Evolutionary conservation across 2,113 vertebrate genomes (phyloP), one percentile per base, ranked within the genome.

Genomic region (Carollia perspicillata): DNA sequence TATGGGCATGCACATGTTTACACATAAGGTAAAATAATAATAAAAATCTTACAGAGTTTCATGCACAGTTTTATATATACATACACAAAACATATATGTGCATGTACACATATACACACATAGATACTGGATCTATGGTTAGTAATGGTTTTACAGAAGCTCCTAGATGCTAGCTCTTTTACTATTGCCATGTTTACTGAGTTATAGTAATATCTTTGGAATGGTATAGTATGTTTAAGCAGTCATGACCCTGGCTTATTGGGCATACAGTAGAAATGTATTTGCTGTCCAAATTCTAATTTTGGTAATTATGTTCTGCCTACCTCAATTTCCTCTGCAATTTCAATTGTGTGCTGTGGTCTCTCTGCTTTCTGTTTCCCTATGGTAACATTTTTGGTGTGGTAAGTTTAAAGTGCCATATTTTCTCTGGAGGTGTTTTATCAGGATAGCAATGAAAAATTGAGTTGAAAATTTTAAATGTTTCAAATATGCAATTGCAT

Each of bases 271-370:
- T 87, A 95, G 93, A 81, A 96, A 94, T 92, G 30, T 96, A 72
- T 80, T 97, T 97, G 69, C 85, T 89, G 74, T 94, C 96, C 94
- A 96, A 91, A 97, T 97, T 97, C 94, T 94, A 96, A 95, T 96
- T 96, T 96, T 79, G 40, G 18, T 94, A 94, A 95, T 97, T 96
- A 89, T n/a, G 68, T 83, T 91, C 77, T 94, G 53, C 65, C 84
- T 94, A 89, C 66, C 66, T 95, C 84, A 94, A 94, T 96, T 97
- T 97, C 66, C 66, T 89, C 30, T 95, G 42, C n/a, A 89, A 72
- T 96, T 97, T 94, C 87, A 94, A 93, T 85, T 88, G 93, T 49
- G 37, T 75, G 28, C 88, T 95, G 65, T 79, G 71, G 42, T 37
- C 91, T 95, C 85, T 90, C 49, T 94, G 49, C 49, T 81, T 96